Percentiles rank a stretch among this genome's conserved stretches.
Evolutionary conservation across 2,797 vertebrate species (phyloP).

Genomic region (Takifugu ocellatus): DNA sequence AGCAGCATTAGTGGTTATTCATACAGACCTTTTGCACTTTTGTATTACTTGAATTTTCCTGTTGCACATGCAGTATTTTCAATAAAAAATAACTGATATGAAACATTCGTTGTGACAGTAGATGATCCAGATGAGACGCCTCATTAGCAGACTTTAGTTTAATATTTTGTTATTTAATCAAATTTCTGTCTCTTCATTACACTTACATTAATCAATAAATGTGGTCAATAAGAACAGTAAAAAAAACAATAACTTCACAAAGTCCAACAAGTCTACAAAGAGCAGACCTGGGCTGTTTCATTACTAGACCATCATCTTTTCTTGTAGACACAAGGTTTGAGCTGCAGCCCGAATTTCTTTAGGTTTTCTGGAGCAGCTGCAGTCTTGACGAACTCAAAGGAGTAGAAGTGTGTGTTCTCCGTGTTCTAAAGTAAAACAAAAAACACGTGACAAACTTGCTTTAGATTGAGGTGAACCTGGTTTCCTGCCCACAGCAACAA

Average conservation of each 20-base stretch:
- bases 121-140: too few relatives aligned
- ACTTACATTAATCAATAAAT: too few relatives aligned
- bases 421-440: conserved; percentile 61
- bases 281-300: neutral
- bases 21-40: conserved; percentile 33
- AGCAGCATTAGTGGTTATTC: conserved; percentile 29
- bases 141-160: too few relatives aligned
- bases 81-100: conserved; percentile 7
- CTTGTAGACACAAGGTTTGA: conserved; percentile 80
- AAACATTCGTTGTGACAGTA: too few relatives aligned
- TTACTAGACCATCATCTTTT: conserved; percentile 66
- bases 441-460: neutral
- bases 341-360: conserved; percentile 65
- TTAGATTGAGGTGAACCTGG: neutral
- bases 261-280: too few relatives aligned
- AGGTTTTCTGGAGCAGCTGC: conserved; percentile 50
- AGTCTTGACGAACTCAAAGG: conserved; percentile 76
- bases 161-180: too few relatives aligned
- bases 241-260: too few relatives aligned
- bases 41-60: conserved; percentile 44
- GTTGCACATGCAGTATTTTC: conserved; percentile 21
- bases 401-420: conserved; percentile 76
- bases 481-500: conserved; percentile 1
- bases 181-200: too few relatives aligned
- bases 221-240: too few relatives aligned